Percentiles rank a stretch among this genome's conserved stretches.
Conservation (phyloP, 2,797 vertebrate species). For the Erpetoichthys calabaricus region DNA sequence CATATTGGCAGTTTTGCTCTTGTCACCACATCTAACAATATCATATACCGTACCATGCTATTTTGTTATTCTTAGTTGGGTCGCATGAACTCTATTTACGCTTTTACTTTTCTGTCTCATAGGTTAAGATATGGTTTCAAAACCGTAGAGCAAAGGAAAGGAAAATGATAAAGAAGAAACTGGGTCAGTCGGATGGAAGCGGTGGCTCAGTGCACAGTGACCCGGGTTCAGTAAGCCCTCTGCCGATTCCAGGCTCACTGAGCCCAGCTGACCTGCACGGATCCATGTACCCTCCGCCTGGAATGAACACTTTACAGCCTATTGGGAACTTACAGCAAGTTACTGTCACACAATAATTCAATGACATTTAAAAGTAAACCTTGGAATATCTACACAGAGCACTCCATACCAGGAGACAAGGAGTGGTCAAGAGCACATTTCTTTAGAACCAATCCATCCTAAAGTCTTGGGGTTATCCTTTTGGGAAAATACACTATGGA, state of each 20-base stretch:
- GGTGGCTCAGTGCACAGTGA: constrained; percentile 78
- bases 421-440: constrained; percentile 19
- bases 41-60: no score
- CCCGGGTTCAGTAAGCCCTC: constrained; percentile 78
- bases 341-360: constrained; percentile 57
- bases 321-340: constrained; percentile 74
- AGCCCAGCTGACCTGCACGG: constrained; percentile 67
- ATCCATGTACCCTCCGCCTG: constrained; percentile 59
- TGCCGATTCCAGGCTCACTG: constrained; percentile 60
- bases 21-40: no score
- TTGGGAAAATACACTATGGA: neutral
- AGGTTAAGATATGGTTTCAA: constrained; percentile 97
- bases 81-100: no score
- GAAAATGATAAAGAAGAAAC: constrained; percentile 86
- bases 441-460: constrained; percentile 6
- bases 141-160: constrained; percentile 85
- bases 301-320: constrained; percentile 66
- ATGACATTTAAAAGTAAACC: constrained; percentile 14
- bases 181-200: constrained; percentile 77
- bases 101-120: constrained; percentile 15
- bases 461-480: neutral
- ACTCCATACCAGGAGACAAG: constrained; percentile 49
- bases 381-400: constrained; percentile 50
- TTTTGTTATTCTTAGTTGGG: no score
- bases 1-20: no score